Base-by-base conservation (phyloP, 2,797 vertebrate species). In the Melanotaenia trifasciata region DNA sequence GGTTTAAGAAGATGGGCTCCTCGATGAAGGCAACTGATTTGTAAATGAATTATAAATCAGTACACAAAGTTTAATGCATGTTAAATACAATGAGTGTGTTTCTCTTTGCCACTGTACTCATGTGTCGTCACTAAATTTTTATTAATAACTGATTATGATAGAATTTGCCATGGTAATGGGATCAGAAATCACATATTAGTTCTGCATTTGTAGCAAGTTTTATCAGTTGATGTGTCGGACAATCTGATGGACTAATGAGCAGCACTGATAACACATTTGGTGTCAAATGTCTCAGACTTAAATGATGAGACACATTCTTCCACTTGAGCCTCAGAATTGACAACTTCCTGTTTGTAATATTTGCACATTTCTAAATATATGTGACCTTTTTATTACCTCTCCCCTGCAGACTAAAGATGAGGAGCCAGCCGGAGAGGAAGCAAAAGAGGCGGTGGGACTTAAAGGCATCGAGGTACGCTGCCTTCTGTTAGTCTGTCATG, bases 341-440 rank as follows among this genome's bases (percentile, higher is more conserved):
- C 50, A 74, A 53, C 43, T 0, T 20, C 26, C 58, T 62, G 26
- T 11, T 68, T 68, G 30, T 33, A 64, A 33, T 28, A 24, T 61
- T 51, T 8, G 54, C 38, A 0, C 1, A 24, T 63, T 5, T 45
- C 24, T 58, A 12, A 4, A 1, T 64, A 5, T 73, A 36, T 60
- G 14, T 72, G 24, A 80, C 11, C 26, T 74, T 30, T 67, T 66
- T 16, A 30, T 64, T 88, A 70, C 70, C 67, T 79, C 87, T 22
- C 4, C 45, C 64, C 51, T 93, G 85, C 92, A 99, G 98, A 69
- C 78, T 54, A 62, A 86, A 53, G 83, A 85, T 4, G 83, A 88
- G 59, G 76, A 78, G 51, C 64, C 69, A 28, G 75, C 58, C 1
- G 84, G 11, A 68, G 78, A 74, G 8, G 81, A 88, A 76, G 67